phyloP scores from a whole-genome alignment of 2,113 vertebrate species.

The Neolamprologus falcicula region DNA sequence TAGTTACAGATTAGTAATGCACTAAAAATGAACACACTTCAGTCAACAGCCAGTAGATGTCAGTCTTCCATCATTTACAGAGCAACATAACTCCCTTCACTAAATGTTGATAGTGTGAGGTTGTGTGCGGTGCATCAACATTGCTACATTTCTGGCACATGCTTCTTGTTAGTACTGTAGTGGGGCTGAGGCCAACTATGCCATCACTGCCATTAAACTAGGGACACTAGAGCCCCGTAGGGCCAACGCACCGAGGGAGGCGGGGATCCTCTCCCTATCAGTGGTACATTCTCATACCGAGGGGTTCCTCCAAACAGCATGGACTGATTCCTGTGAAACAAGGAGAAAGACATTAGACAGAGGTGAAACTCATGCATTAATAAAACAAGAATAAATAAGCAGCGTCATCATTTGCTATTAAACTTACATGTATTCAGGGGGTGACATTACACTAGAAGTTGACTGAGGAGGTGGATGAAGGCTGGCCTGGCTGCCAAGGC shows the following conservation, averaged over 20 bases:
- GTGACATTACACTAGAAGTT: constrained; percentile 74
- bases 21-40: background rate
- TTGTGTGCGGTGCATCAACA: background rate
- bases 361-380: background rate
- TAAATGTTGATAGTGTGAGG: background rate
- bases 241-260: constrained; percentile 87
- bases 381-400: background rate
- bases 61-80: constrained; percentile 47
- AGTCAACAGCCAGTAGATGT: constrained; percentile 50
- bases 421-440: constrained; percentile 92
- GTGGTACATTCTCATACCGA: constrained; percentile 91
- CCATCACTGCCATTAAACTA: constrained; percentile 28
- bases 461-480: constrained; percentile 78
- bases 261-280: constrained; percentile 91
- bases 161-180: background rate
- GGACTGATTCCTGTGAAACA: constrained; percentile 85
- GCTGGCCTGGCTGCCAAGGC: constrained; percentile 88
- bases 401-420: background rate
- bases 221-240: constrained; percentile 39
- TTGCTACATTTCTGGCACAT: background rate
- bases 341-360: background rate
- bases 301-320: constrained; percentile 90
- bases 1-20: background rate
- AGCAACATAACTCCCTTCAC: background rate
- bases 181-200: background rate